Evolutionary conservation across 2,888 invertebrate species (phyloP).

Genomic region (Clostera curtula): DNA sequence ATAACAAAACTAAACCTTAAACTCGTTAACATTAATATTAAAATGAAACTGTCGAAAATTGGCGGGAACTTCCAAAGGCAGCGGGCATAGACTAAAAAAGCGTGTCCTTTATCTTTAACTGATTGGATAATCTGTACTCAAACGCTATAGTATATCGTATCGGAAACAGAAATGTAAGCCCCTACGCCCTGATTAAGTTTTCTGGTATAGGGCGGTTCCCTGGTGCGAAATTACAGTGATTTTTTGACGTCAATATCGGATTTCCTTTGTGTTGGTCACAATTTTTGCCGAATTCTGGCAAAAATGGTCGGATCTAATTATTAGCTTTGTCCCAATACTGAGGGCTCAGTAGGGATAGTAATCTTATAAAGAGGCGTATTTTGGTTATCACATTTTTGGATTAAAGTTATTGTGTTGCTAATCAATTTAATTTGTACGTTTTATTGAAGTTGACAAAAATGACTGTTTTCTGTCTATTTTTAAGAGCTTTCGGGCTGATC

Average conservation of each 20-base stretch:
- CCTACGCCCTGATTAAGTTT: slow-evolving; percentile 65
- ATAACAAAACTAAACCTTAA: slow-evolving; percentile 31
- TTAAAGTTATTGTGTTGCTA: slow-evolving; percentile 33
- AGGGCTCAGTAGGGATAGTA: slow-evolving; percentile 34
- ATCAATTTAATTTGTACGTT: slow-evolving; percentile 23
- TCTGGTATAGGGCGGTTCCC: slow-evolving; percentile 53
- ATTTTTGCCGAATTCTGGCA: slow-evolving; percentile 62
- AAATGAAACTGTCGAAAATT: slow-evolving; percentile 32
- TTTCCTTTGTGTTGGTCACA: slow-evolving; percentile 47
- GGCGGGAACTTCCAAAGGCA: slow-evolving; percentile 33
- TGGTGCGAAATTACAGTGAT: slow-evolving; percentile 66
- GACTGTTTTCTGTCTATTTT: too few relatives aligned
- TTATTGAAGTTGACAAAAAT: too few relatives aligned
- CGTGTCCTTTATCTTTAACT: slow-evolving; percentile 74
- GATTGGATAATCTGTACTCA: slow-evolving; percentile 75
- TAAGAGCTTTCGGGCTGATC: too few relatives aligned
- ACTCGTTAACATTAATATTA: slow-evolving; percentile 24
- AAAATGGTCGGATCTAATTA: slow-evolving; percentile 63
- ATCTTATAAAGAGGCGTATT: slow-evolving; percentile 34
- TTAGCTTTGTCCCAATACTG: slow-evolving; percentile 49
- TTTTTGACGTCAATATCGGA: slow-evolving; percentile 58
- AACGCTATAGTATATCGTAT: slow-evolving; percentile 69
- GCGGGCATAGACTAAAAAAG: slow-evolving; percentile 47
- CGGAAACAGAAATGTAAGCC: slow-evolving; percentile 70
- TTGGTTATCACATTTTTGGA: slow-evolving; percentile 41